These are phyloP conservation scores for Reticulitermes lucifugus DNA, from an alignment of 2,888 invertebrate species.

Conservation along the genomic window DNA sequence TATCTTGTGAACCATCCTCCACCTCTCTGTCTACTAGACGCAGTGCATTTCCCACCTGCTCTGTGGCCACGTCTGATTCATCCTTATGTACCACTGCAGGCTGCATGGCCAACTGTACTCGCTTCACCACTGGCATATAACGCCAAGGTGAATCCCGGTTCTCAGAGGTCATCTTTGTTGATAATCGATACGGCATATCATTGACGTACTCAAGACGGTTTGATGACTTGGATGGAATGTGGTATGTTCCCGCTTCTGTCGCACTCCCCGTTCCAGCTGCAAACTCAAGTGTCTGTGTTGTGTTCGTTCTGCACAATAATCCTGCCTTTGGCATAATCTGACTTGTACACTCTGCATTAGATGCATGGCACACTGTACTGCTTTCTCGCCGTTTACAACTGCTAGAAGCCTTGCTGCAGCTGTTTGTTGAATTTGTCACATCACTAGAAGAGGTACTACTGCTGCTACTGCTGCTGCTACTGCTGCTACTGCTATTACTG, in stretches of 20 bases:
- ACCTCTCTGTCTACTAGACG: slow-evolving; percentile 39
- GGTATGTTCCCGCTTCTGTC: slow-evolving; percentile 23
- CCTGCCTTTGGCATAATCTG: slow-evolving; percentile 17
- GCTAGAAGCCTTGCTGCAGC: slow-evolving; percentile 1
- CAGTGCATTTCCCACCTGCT: slow-evolving; percentile 30
- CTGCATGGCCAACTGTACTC: slow-evolving; percentile 47
- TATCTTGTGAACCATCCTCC: slow-evolving; percentile 43
- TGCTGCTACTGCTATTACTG: slow-evolving; percentile 32
- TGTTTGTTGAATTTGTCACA: neutral
- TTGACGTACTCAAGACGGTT: slow-evolving; percentile 40
- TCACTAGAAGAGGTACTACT: slow-evolving; percentile 10
- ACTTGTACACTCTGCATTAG: neutral
- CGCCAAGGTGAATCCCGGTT: slow-evolving; percentile 49
- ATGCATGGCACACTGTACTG: neutral
- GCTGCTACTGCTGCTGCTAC: slow-evolving; percentile 6
- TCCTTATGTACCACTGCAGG: slow-evolving; percentile 44
- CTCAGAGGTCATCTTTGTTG: slow-evolving; percentile 35
- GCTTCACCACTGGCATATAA: slow-evolving; percentile 48
- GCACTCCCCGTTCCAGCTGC: neutral
- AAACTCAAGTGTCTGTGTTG: slow-evolving; percentile 11
- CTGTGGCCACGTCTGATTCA: slow-evolving; percentile 24
- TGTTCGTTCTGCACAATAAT: slow-evolving; percentile 27
- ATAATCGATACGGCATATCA: slow-evolving; percentile 41
- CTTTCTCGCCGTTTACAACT: neutral
- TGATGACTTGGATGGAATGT: slow-evolving; percentile 26